Conservation (phyloP, 2,113 vertebrate genomes). For the Gymnarchus niloticus region DNA sequence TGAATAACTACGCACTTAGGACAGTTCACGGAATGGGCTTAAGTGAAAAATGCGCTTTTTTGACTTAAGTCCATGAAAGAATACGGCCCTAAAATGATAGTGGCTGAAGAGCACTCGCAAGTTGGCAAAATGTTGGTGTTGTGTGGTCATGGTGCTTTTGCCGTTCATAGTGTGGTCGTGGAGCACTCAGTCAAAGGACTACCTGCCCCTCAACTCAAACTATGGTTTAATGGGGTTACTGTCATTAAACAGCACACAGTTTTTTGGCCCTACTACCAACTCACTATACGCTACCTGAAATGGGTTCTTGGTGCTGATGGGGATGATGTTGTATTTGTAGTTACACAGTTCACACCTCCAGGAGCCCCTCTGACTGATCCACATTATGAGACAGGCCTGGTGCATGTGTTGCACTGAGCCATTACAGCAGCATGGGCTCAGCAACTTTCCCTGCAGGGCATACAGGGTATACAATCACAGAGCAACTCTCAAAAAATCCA, state of each 20-base stretch:
- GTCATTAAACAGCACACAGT: not conserved
- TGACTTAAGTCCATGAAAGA: no score
- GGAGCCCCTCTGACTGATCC: slow-evolving; percentile 96
- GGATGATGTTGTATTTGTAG: slow-evolving; percentile 98
- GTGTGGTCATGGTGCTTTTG: no score
- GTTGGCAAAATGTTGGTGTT: not conserved
- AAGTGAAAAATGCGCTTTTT: no score
- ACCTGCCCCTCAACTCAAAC: not conserved
- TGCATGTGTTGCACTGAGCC: slow-evolving; percentile 95
- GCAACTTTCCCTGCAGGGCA: slow-evolving; percentile 80
- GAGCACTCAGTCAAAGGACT: no score
- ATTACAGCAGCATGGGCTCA: slow-evolving; percentile 91
- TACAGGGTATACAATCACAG: slow-evolving; percentile 5
- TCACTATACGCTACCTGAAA: slow-evolving; percentile 82
- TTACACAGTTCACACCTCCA: slow-evolving; percentile 99
- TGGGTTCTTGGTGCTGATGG: slow-evolving; percentile 99
- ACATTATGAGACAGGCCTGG: slow-evolving; percentile 97
- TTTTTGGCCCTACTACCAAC: not conserved
- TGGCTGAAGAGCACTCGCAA: not conserved
- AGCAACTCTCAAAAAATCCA: not conserved
- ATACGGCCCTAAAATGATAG: not conserved
- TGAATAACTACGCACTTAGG: no score
- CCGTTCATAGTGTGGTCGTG: not conserved
- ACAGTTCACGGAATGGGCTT: no score
- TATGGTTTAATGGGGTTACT: not conserved